Evolutionary conservation across 2,888 invertebrate genomes (phyloP), one percentile per base, ranked within the genome.

Genomic region (Ormyrus labotus): DNA sequence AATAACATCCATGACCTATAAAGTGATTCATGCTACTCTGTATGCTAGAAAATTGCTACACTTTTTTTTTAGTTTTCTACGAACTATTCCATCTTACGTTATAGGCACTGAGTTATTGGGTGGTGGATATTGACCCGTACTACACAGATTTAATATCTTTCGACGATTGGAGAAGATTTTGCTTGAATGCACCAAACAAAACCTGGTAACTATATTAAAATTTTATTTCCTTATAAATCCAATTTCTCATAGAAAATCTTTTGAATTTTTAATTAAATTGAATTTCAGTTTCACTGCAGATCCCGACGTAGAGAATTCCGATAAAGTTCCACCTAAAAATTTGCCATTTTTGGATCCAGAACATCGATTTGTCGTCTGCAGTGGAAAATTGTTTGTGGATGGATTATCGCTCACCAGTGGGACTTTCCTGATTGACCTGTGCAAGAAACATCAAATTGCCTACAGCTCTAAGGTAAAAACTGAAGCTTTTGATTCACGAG

Each of bases 81-180:
- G 34, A 34, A 34, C 34, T 34, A 34, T 34, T 34, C 34, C 4
- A 34, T 34, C 34, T 34, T 34, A 34, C 11, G 5, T 45, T 60
- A 6, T 73, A 84, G 84, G 67, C 34, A 45, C 61, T 79, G 5
- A 78, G 82, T 75, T 78, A 82, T 50, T 86, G 86, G 85, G 82
- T 85, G 6, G 82, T 84, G 0, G 85, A 86, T 75, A 73, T 85
- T 11, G 83, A 86, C 82, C 85, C 85, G 11, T 83, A 84, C 63
- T 85, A 86, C 74, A 85, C 86, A 5, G 85, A 86, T 51, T 76
- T 86, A 34, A 61, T 85, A 19, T 83, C 85, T 6, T 86, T 86
- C 68, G 81, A 83, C 47, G 86, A 86, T 50, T 86, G 85, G 86
- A 79, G 82, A 45, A 83, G 83, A 71, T 86, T 86, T 67, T 85